A percentile compares a stretch with the other conserved stretches of the same genome.
These are phyloP conservation scores for Leucozona laternaria DNA, from an alignment of 2,888 invertebrate genomes.

Conservation along the genomic window DNA sequence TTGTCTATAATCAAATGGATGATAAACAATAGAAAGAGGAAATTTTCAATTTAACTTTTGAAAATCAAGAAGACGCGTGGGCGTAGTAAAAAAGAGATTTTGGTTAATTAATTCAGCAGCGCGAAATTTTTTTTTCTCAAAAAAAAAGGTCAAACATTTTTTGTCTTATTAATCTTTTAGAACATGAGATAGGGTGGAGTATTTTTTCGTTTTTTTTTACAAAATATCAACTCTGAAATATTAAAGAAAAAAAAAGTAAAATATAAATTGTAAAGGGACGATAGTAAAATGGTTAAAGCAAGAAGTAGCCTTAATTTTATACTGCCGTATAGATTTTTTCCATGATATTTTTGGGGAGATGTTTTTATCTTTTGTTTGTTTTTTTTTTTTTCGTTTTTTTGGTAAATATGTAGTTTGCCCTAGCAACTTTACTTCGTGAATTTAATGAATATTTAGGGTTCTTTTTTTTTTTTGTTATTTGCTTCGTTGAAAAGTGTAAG, in stretches of 20 bases:
- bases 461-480: not conserved
- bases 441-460: conserved; percentile 17
- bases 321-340: not conserved
- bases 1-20: conserved; percentile 37
- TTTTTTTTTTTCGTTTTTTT: not conserved
- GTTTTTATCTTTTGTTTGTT: conserved; percentile 13
- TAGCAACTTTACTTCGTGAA: not conserved
- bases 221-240: not conserved
- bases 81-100: conserved; percentile 54
- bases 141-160: conserved; percentile 59
- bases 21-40: conserved; percentile 54
- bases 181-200: not conserved
- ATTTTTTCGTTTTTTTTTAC: not conserved
- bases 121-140: conserved; percentile 11
- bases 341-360: not conserved
- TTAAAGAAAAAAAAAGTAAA: not conserved
- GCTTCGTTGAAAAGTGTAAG: not conserved
- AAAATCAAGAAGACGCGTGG: conserved; percentile 16
- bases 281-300: conserved; percentile 9
- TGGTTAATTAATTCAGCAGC: conserved; percentile 70
- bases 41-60: conserved; percentile 66
- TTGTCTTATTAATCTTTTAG: conserved; percentile 59
- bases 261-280: not conserved
- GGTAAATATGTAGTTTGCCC: not conserved
- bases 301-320: conserved; percentile 12